These are phyloP conservation scores for Sterrhoptilus dennistouni DNA, from an alignment of 2,113 vertebrate genomes.

Conservation along the genomic window DNA sequence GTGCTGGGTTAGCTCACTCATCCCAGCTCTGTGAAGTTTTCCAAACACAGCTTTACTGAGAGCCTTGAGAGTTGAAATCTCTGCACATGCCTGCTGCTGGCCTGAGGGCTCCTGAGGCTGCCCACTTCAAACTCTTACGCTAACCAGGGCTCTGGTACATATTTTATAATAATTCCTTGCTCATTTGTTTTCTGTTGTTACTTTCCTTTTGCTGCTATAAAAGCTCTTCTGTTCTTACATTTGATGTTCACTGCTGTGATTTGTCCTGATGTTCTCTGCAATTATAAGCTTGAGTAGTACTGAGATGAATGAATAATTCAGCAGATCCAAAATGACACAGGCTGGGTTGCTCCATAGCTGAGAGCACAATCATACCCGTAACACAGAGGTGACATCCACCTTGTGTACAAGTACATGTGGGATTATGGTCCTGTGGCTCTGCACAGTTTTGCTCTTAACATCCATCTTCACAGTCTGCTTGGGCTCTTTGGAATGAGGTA, in stretches of 20 bases:
- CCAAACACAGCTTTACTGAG: not conserved
- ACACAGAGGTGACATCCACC: conserved; percentile 34
- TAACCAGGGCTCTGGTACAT: not conserved
- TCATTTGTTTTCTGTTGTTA: not conserved
- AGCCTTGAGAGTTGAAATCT: not conserved
- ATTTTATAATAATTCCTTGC: not conserved
- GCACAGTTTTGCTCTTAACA: not conserved
- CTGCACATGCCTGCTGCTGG: accelerated
- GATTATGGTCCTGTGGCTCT: not conserved
- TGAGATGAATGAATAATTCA: not conserved
- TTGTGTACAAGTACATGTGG: not conserved
- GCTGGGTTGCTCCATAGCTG: not conserved
- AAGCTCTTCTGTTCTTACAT: not conserved
- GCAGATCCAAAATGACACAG: not conserved
- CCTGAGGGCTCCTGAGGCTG: not conserved
- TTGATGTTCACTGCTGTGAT: not conserved
- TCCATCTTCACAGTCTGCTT: not conserved
- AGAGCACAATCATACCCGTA: not conserved
- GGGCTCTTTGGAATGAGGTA: not conserved
- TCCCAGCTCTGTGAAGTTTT: not conserved
- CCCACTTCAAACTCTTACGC: not conserved
- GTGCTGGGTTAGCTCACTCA: not conserved
- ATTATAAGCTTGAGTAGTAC: not conserved
- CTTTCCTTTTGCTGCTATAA: not conserved
- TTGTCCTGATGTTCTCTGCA: not conserved